Conservation (phyloP, 2,888 invertebrate genomes). For the Andrena haemorrhoa region DNA sequence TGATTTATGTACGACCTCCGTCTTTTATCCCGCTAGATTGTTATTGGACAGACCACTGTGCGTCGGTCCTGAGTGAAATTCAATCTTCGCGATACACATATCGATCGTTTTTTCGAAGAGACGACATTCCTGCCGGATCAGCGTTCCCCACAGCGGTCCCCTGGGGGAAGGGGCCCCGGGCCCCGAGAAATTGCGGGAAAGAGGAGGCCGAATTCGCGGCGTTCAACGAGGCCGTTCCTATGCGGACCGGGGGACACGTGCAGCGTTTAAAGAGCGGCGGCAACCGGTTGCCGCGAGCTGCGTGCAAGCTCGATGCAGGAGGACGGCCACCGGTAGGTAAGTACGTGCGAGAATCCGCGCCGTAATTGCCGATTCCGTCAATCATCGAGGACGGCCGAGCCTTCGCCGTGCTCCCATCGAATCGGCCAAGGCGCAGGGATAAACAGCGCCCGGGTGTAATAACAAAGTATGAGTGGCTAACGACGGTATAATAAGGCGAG, state of each 20-base stretch:
- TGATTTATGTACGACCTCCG: no score
- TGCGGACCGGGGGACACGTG: slow-evolving; percentile 68
- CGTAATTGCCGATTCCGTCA: slow-evolving; percentile 73
- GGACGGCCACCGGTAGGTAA: slow-evolving; percentile 52
- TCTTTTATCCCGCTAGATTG: no score
- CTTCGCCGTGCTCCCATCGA: slow-evolving; percentile 45
- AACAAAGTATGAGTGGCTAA: slow-evolving; percentile 69
- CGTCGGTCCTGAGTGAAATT: slow-evolving; percentile 50
- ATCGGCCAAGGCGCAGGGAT: slow-evolving; percentile 49
- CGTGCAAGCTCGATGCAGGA: slow-evolving; percentile 62
- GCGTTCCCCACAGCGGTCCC: slow-evolving; percentile 13
- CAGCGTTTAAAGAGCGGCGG: slow-evolving; percentile 70
- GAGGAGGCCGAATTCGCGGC: slow-evolving; percentile 53
- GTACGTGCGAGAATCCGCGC: slow-evolving; percentile 69
- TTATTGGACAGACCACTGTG: no score
- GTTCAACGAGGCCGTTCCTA: slow-evolving; percentile 64
- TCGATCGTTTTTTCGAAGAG: slow-evolving; percentile 53
- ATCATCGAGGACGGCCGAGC: slow-evolving; percentile 60
- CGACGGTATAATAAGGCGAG: slow-evolving; percentile 65
- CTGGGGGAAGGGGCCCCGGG: neutral
- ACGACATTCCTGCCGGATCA: slow-evolving; percentile 57
- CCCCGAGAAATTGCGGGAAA: slow-evolving; percentile 47
- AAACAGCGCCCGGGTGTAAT: slow-evolving; percentile 61
- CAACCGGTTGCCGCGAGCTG: slow-evolving; percentile 78
- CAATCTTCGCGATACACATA: slow-evolving; percentile 55